Base-by-base conservation (phyloP, 2,888 invertebrate species). In the Apodemia hepburni region DNA sequence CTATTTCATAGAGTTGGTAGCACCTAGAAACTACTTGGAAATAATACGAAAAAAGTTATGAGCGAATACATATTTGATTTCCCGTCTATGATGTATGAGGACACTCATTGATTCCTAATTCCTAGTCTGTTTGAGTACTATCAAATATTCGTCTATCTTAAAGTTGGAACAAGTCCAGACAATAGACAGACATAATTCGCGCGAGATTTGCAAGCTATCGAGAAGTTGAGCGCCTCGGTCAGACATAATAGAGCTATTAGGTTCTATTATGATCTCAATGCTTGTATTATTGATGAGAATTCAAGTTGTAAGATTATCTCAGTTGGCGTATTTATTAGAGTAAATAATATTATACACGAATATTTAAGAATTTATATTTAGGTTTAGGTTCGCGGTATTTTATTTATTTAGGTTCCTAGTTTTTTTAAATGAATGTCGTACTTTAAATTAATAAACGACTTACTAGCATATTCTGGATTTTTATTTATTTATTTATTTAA, bases 101-200 rank as follows among this genome's bases (percentile, higher is more conserved):
- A 64, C 11, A 15, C 8, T 65, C 67, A 67, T 62, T 69, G 65
- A 64, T 51, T 51, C 51, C 11, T 51, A 22, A 51, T 51, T 11
- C 22, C 12, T 11, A 68, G 68, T 66, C 60, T 60, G 62, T 63
- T 65, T 66, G 63, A 66, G 67, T 64, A 61, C 65, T 69, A 69
- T 68, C 68, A 69, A 71, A 70, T 66, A 71, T 69, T 68, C 65
- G 61, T 61, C 68, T 62, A 66, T 63, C 66, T 62, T 64, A 47
- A 63, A 69, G 61, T 68, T 70, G 69, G 71, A 69, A 62, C 60
- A 62, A 47, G 62, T 67, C 70, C 69, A 70, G 67, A 67, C 68
- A 70, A 70, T 68, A 62, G 67, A 64, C 63, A 63, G 65, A 69
- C 64, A 61, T 42, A 42, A 66, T 63, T 64, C 57, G 58, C 63